phyloP scores from a whole-genome alignment of 2,888 invertebrate species.

The Plagiodera versicolora region DNA sequence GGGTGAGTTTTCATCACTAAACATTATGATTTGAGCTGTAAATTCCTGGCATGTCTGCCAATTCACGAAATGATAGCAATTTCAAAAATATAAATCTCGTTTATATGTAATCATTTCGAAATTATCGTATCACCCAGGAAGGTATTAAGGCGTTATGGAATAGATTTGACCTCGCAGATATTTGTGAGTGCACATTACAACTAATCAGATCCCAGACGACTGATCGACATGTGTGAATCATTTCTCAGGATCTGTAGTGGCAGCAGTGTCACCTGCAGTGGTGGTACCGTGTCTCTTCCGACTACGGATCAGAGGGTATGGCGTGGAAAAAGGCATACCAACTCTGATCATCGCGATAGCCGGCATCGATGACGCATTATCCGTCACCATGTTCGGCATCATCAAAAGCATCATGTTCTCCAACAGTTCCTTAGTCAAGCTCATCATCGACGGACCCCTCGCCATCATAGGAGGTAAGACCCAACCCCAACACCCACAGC shows the following conservation, averaged over 20 bases:
- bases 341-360: constrained; percentile 94
- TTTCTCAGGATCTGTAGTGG: constrained; percentile 67
- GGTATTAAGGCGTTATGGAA: neutral
- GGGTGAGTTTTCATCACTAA: constrained; percentile 47
- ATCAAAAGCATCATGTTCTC: constrained; percentile 86
- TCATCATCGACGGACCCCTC: constrained; percentile 74
- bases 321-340: constrained; percentile 93
- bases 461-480: constrained; percentile 73
- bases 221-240: neutral
- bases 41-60: neutral
- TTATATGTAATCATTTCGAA: neutral
- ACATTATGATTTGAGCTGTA: neutral
- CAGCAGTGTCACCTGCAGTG: constrained; percentile 95
- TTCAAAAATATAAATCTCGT: neutral
- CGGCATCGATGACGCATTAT: constrained; percentile 93
- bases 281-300: constrained; percentile 91
- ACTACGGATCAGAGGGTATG: constrained; percentile 83
- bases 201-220: neutral
- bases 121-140: neutral
- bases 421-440: constrained; percentile 69
- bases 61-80: neutral
- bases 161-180: neutral
- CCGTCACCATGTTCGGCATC: constrained; percentile 92
- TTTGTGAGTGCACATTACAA: neutral
- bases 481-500: too few relatives aligned